These are phyloP conservation scores for Phrynocephalus guinanensis DNA, from an alignment of 2,797 vertebrate species.

Conservation along the genomic window DNA sequence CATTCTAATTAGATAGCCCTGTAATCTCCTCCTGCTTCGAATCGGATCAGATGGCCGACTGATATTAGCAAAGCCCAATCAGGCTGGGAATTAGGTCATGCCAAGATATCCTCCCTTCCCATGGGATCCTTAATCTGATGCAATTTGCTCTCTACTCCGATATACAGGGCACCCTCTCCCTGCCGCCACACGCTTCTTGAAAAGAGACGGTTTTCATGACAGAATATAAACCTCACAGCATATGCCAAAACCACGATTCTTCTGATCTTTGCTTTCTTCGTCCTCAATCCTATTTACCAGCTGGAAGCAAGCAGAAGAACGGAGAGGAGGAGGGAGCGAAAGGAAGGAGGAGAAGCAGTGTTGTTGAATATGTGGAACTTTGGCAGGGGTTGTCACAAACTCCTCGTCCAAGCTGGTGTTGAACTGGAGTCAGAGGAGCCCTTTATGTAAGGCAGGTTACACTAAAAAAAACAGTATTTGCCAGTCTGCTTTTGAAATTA, in stretches of 20 bases:
- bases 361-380: slow-evolving; percentile 20
- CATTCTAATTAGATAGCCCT: slow-evolving; percentile 56
- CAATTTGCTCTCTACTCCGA: slow-evolving; percentile 49
- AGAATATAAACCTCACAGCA: slow-evolving; percentile 8
- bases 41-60: slow-evolving; percentile 52
- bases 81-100: slow-evolving; percentile 56
- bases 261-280: slow-evolving; percentile 32
- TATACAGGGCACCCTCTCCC: background rate
- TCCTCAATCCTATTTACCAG: slow-evolving; percentile 13
- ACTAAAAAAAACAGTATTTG: slow-evolving; percentile 47
- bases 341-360: background rate
- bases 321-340: background rate
- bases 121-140: slow-evolving; percentile 43
- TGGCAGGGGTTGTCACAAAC: slow-evolving; percentile 21
- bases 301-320: slow-evolving; percentile 23
- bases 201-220: slow-evolving; percentile 19
- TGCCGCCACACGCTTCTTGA: background rate
- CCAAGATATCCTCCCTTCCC: slow-evolving; percentile 16
- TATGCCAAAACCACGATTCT: fast-evolving
- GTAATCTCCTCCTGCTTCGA: slow-evolving; percentile 61
- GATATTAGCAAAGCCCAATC: slow-evolving; percentile 56
- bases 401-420: slow-evolving; percentile 9
- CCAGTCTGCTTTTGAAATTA: slow-evolving; percentile 48
- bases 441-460: slow-evolving; percentile 55
- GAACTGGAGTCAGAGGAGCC: slow-evolving; percentile 56